A percentile compares a stretch with the other conserved stretches of the same genome.
Evolutionary conservation across 2,797 vertebrate genomes (phyloP).

Genomic region (Acipenser oxyrinchus): DNA sequence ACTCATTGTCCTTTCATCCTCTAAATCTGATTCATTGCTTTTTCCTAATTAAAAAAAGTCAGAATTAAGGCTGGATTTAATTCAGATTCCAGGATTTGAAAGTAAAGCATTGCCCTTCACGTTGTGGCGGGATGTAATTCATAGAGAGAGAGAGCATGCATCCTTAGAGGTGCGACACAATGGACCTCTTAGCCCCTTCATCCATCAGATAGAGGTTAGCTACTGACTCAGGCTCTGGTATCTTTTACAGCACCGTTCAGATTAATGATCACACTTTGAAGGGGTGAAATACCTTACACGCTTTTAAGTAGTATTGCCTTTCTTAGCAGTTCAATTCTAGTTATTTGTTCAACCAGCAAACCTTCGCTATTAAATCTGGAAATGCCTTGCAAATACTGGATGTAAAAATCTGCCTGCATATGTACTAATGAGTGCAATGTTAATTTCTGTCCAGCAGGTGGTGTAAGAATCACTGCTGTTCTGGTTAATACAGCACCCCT

Average conservation of each 20-base stretch:
- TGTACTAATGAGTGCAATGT: too few species aligned
- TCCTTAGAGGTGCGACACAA: constrained; percentile 12
- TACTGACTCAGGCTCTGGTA: constrained; percentile 42
- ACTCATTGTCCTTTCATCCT: constrained; percentile 21
- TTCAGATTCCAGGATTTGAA: not conserved
- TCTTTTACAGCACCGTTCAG: constrained; percentile 33
- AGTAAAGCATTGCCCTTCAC: constrained; percentile 18
- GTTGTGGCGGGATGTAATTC: constrained; percentile 18
- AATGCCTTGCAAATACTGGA: too few species aligned
- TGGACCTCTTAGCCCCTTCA: constrained; percentile 40
- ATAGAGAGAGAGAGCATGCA: constrained; percentile 7
- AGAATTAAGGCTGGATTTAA: constrained; percentile 21
- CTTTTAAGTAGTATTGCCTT: too few species aligned
- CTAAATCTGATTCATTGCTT: constrained; percentile 36
- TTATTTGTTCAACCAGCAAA: too few species aligned
- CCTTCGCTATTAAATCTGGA: too few species aligned
- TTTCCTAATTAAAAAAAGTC: constrained; percentile 24
- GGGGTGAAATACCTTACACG: constrained; percentile 12
- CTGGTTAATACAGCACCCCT: constrained; percentile 1
- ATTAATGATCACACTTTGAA: constrained; percentile 50
- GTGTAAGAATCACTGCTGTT: too few species aligned
- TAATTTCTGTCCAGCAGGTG: too few species aligned
- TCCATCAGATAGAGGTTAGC: constrained; percentile 39
- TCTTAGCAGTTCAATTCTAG: too few species aligned
- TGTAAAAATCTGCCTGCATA: too few species aligned